Evolutionary conservation across 1,140 invertebrate species (phyloP), one percentile per base, ranked within the genome.

Genomic region (Nymphalis io): DNA sequence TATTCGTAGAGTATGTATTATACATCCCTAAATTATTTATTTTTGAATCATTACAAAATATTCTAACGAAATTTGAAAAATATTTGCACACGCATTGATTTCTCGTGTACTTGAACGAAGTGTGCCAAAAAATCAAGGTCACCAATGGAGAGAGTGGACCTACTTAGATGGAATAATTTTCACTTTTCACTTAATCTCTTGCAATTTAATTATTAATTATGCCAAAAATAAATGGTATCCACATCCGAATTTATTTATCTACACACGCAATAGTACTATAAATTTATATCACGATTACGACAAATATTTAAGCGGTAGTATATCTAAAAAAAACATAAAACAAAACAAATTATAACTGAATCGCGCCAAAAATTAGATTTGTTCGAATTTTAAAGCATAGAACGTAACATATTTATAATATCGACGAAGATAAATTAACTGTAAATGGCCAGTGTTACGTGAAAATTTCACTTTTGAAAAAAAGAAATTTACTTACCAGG

Each of bases 401-500:
- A 21, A 12, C 11, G 18, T 11, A 51, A 18, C 10, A 20, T 16
- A 11, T 8, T 51, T 51, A 51, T 1, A 20, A 11, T 20, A 51
- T 20, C 18, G 18, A 11, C 46, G 20, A 27, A 27, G 13, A 55
- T 51, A 33, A n/a, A 33, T 33, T 33, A 20, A 51, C 51, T 23
- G 60, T 63, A 48, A 53, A 13, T 59, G 44, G 38, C 46, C 38
- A 64, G 55, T 64, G 73, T 78, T 75, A 69, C 71, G 70, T 71
- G 67, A 70, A 73, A 79, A 77, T 80, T 80, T 83, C 80, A 73
- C 78, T 80, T 77, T 68, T 68, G 60, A 40, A 63, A 75, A 74
- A 76, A 72, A 72, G 58, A 65, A 77, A 70, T 71, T 75, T 53
- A 80, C 81, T 83, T 60, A 83, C 81, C 78, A 73, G 72, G 75